A percentile compares a stretch with the other conserved stretches of the same genome.
Conservation (phyloP, 2,888 invertebrate genomes). For the Amblyteles armatorius region DNA sequence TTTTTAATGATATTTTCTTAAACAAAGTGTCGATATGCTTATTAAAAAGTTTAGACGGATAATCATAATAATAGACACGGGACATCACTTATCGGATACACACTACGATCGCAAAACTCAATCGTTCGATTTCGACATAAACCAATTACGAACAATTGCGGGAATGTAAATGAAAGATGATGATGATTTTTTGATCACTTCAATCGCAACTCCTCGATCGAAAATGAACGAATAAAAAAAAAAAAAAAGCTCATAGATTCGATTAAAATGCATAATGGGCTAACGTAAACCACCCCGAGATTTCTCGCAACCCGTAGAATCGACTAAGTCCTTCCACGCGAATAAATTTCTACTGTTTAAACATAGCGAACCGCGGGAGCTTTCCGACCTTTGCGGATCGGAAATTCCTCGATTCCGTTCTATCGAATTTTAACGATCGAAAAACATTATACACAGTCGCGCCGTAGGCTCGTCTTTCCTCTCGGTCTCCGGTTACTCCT, state of each 20-base stretch:
- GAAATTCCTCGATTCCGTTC: slow-evolving; percentile 4
- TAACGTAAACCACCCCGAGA: background rate
- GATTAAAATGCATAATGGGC: background rate
- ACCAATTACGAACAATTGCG: no score
- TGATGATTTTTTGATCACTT: no score
- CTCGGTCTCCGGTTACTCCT: slow-evolving; percentile 23
- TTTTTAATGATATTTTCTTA: no score
- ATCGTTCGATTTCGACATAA: no score
- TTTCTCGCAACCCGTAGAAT: background rate
- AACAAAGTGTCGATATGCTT: no score
- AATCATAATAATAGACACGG: no score
- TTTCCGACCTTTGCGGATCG: background rate
- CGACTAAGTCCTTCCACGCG: background rate
- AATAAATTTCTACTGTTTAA: slow-evolving; percentile 12
- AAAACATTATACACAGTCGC: background rate
- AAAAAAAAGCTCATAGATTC: background rate
- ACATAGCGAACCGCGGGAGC: background rate
- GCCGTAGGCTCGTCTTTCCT: background rate
- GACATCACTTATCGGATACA: no score
- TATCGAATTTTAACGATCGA: slow-evolving; percentile 5
- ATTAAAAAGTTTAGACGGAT: no score
- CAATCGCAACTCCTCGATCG: background rate
- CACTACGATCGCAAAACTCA: no score
- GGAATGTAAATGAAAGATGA: no score
- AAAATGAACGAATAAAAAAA: background rate